Conservation (phyloP, 2,888 invertebrate species). For the Cosmia trapezina region DNA sequence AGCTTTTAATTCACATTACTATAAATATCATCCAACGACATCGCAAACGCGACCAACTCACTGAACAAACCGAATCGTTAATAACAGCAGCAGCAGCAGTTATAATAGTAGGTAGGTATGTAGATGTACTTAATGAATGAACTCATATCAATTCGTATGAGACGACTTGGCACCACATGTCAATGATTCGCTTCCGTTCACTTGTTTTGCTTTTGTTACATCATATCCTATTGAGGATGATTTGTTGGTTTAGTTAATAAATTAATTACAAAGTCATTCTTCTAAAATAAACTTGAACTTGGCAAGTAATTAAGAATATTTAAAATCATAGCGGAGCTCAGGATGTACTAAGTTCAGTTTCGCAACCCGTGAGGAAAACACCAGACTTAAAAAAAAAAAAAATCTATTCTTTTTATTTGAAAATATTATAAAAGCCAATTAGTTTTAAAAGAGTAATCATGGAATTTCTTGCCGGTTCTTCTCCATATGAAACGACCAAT, state of each 20-base stretch:
- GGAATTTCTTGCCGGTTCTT: no score
- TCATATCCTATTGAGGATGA: conserved; percentile 58
- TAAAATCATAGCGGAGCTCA: no score
- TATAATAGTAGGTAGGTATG: conserved; percentile 55
- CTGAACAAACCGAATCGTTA: conserved; percentile 31
- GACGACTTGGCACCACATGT: conserved; percentile 78
- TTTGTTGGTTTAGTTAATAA: conserved; percentile 35
- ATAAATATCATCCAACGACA: conserved; percentile 42
- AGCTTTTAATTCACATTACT: conserved; percentile 31
- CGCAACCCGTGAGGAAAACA: no score
- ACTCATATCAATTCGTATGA: conserved; percentile 84
- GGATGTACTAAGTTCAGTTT: no score
- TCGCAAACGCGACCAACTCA: conserved; percentile 37
- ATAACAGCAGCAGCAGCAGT: conserved; percentile 56
- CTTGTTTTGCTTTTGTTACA: conserved; percentile 55
- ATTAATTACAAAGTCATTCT: conserved; percentile 24
- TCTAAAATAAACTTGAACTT: background rate
- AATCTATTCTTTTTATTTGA: no score
- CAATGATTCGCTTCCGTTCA: conserved; percentile 68
- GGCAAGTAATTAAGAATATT: no score
- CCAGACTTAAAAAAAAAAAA: no score
- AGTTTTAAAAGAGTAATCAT: no score
- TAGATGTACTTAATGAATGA: conserved; percentile 76
- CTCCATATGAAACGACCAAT: no score
- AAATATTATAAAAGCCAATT: no score